Evolutionary conservation across 2,797 vertebrate genomes (phyloP).

Genomic region (Hafferia zeledoni): DNA sequence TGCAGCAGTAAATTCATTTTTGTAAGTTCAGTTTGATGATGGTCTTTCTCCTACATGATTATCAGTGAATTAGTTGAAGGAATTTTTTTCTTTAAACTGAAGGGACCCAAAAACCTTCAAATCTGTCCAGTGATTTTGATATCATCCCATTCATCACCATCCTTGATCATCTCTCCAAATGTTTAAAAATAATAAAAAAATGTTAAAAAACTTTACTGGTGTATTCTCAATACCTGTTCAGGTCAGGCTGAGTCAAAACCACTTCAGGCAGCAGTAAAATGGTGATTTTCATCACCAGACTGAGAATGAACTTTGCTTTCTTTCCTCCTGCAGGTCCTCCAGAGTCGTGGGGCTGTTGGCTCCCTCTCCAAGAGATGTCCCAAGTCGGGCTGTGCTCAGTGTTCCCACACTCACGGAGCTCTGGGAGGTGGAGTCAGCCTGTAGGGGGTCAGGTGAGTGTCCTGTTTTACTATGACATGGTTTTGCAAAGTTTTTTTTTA

Average conservation of each 20-base stretch:
- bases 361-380: conserved; percentile 59
- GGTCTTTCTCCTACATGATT: not conserved
- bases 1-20: not conserved
- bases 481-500: conserved; percentile 72
- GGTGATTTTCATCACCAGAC: not conserved
- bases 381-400: conserved; percentile 23
- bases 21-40: not conserved
- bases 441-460: conserved; percentile 68
- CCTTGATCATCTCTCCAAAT: not conserved
- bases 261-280: not conserved
- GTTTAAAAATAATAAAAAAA: not conserved
- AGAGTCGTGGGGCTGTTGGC: conserved; percentile 32
- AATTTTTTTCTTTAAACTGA: not conserved
- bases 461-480: conserved; percentile 70
- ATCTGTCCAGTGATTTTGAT: not conserved
- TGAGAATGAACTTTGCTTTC: conserved; percentile 11
- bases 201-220: not conserved
- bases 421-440: conserved; percentile 41
- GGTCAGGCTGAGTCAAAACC: not conserved
- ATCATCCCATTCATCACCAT: not conserved
- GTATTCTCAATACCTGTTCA: not conserved
- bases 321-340: conserved; percentile 62
- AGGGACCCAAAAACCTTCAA: not conserved
- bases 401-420: conserved; percentile 29
- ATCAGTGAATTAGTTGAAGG: not conserved